Percentiles rank a stretch among this genome's conserved stretches.
phyloP scores from a whole-genome alignment of 2,888 invertebrate species.

The Trachelus stipa region DNA sequence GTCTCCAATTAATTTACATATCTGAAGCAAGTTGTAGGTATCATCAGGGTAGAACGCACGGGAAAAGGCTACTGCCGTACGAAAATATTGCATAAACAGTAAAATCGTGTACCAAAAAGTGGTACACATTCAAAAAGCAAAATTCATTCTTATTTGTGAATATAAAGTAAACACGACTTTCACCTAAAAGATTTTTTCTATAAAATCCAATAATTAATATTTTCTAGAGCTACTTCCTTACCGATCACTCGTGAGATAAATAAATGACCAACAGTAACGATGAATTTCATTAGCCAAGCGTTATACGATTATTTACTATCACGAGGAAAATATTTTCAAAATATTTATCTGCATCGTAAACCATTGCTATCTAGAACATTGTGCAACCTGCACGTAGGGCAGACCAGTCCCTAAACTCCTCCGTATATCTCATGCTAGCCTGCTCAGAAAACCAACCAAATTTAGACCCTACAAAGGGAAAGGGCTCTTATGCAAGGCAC shows the following conservation, averaged over 20 bases:
- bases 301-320: not conserved
- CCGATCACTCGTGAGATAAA: not conserved
- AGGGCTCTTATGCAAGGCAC: slow-evolving; percentile 27
- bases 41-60: not conserved
- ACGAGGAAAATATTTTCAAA: not conserved
- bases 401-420: slow-evolving; percentile 14
- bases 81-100: not conserved
- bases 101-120: not conserved
- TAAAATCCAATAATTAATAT: not conserved
- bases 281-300: not conserved
- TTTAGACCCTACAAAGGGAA: slow-evolving; percentile 48
- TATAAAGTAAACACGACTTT: not conserved
- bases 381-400: slow-evolving; percentile 15
- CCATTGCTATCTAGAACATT: not conserved
- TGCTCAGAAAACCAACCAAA: slow-evolving; percentile 54
- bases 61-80: not conserved
- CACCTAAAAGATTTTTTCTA: not conserved
- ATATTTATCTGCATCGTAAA: not conserved
- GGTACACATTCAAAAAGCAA: not conserved
- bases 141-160: not conserved
- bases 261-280: not conserved
- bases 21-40: slow-evolving; percentile 17
- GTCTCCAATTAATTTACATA: slow-evolving; percentile 53
- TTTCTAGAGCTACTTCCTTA: not conserved
- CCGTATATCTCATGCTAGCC: slow-evolving; percentile 44